Percentiles rank a stretch among this genome's conserved stretches.
Conservation (phyloP, 2,113 vertebrate genomes). For the Nothobranchius furzeri region DNA sequence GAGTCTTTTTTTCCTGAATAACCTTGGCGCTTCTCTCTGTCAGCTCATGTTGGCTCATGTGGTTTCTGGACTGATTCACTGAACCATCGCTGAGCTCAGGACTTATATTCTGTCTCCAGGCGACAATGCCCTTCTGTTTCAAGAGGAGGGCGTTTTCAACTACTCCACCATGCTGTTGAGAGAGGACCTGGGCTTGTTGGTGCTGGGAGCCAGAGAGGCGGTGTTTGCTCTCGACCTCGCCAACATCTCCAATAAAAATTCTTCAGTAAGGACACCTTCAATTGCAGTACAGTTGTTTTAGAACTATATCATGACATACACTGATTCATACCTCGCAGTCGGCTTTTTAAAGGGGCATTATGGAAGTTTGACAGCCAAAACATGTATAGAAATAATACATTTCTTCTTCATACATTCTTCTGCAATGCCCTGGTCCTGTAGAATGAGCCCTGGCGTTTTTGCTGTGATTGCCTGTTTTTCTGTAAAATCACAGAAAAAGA, state of each 20-base stretch:
- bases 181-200: slow-evolving; percentile 71
- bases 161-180: slow-evolving; percentile 80
- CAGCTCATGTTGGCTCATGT: not conserved
- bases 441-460: too few species aligned
- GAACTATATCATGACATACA: not conserved
- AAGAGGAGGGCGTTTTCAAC: slow-evolving; percentile 70
- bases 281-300: not conserved
- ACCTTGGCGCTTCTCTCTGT: slow-evolving; percentile 3
- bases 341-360: too few species aligned
- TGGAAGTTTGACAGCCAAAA: too few species aligned
- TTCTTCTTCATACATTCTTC: too few species aligned
- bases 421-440: too few species aligned
- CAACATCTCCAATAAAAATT: slow-evolving; percentile 71
- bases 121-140: slow-evolving; percentile 61
- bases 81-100: slow-evolving; percentile 1
- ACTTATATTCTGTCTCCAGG: slow-evolving; percentile 49
- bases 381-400: too few species aligned
- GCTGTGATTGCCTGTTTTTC: too few species aligned
- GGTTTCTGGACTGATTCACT: not conserved
- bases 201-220: slow-evolving; percentile 79
- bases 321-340: too few species aligned
- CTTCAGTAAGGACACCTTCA: slow-evolving; percentile 64
- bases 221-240: slow-evolving; percentile 79
- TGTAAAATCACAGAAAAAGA: too few species aligned
- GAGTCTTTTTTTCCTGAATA: slow-evolving; percentile 52